phyloP scores from a whole-genome alignment of 64 coral and sea anemone species.

The Montipora efflorescens region DNA sequence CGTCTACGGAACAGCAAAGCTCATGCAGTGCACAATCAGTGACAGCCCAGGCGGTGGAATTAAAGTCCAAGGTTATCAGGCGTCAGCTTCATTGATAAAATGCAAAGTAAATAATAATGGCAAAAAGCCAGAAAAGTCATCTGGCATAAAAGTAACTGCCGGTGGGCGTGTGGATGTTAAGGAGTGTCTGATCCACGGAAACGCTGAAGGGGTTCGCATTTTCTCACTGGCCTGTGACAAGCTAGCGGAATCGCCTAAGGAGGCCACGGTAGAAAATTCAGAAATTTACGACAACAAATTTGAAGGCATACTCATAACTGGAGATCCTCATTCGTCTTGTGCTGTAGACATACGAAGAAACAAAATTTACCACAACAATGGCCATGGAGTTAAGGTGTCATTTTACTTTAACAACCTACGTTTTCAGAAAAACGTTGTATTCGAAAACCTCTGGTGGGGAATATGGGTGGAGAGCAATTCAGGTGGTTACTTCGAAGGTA shows the following conservation, averaged over 20 bases:
- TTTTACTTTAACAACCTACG: background rate
- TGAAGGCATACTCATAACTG: background rate
- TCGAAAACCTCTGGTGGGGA: conserved; percentile 21
- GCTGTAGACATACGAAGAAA: background rate
- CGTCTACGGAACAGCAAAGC: background rate
- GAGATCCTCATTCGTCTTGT: background rate
- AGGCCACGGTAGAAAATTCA: background rate
- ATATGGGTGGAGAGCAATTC: background rate
- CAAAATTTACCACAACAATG: conserved; percentile 4
- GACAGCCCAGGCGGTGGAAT: background rate
- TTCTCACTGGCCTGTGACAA: background rate
- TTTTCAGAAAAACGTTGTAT: background rate
- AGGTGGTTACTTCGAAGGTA: background rate
- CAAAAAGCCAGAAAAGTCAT: background rate
- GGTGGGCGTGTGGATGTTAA: background rate
- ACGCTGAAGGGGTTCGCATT: background rate
- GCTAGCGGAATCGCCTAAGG: background rate
- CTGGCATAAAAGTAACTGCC: background rate
- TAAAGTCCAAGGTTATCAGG: background rate
- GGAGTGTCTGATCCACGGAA: background rate
- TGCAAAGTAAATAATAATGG: background rate
- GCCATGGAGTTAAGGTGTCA: background rate
- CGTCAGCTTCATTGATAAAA: background rate
- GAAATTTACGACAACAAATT: conserved; percentile 36
- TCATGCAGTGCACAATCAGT: background rate